These are phyloP conservation scores for Drosophila burlai DNA, from an alignment of 1,140 invertebrate genomes.

Conservation along the genomic window DNA sequence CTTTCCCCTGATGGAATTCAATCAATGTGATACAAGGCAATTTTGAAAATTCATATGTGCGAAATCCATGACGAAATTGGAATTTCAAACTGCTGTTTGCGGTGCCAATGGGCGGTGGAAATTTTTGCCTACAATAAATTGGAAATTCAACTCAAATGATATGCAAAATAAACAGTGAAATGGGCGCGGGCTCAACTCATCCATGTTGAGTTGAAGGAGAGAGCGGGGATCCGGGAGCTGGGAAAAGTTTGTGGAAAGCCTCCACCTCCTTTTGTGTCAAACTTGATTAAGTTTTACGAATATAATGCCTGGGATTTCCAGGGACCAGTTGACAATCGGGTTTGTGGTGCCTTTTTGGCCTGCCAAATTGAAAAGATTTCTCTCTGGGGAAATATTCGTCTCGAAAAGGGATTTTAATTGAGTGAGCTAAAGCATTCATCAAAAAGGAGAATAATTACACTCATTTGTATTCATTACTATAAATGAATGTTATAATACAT, in stretches of 20 bases:
- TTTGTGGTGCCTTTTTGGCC: conserved; percentile 21
- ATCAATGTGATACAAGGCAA: conserved; percentile 62
- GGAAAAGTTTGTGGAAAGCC: conserved; percentile 33
- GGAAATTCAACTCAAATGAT: conserved; percentile 62
- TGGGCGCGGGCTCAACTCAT: conserved; percentile 25
- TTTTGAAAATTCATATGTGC: conserved; percentile 60
- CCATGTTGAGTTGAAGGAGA: conserved; percentile 25
- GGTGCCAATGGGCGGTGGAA: conserved; percentile 19
- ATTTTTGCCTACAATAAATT: conserved; percentile 23
- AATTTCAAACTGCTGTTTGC: conserved; percentile 38
- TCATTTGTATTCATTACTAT: conserved; percentile 8
- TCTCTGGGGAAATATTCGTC: background rate
- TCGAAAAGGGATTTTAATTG: conserved; percentile 6
- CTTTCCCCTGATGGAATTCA: conserved; percentile 53
- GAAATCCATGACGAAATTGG: conserved; percentile 59
- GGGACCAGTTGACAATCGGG: conserved; percentile 28
- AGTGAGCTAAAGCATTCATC: background rate
- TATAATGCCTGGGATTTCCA: conserved; percentile 14
- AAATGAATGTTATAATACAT: background rate
- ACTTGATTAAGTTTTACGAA: conserved; percentile 51
- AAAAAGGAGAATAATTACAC: background rate
- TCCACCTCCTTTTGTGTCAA: conserved; percentile 28
- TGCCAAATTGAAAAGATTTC: conserved; percentile 15
- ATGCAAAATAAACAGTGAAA: conserved; percentile 65
- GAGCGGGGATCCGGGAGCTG: conserved; percentile 21